A percentile compares a stretch with the other conserved stretches of the same genome.
Evolutionary conservation across 2,888 invertebrate species (phyloP).

Genomic region (Chydorus sphaericus): DNA sequence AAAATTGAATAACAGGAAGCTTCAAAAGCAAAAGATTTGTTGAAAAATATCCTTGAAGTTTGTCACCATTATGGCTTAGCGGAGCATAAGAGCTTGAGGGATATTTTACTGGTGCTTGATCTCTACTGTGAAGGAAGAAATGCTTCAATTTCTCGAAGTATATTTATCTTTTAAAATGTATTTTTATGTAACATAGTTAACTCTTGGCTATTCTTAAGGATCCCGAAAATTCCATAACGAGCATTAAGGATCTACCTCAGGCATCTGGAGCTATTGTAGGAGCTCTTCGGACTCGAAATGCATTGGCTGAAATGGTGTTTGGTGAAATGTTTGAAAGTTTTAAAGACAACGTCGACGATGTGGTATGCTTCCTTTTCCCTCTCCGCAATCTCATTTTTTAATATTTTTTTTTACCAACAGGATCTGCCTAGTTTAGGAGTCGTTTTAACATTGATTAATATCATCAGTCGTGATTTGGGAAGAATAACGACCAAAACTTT

Average conservation of each 20-base stretch:
- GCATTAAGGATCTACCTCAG: neutral
- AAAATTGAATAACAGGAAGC: neutral
- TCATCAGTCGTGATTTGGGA: neutral
- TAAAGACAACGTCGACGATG: neutral
- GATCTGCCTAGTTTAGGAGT: neutral
- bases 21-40: neutral
- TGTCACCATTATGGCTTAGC: neutral
- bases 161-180: neutral
- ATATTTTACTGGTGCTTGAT: neutral
- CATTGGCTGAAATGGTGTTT: neutral
- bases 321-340: neutral
- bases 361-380: neutral
- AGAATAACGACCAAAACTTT: neutral
- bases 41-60: neutral
- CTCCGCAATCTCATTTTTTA: neutral
- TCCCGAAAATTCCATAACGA: neutral
- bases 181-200: neutral
- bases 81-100: neutral
- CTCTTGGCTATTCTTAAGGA: neutral
- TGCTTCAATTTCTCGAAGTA: neutral
- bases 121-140: neutral
- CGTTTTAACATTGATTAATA: neutral
- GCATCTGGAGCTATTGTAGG: neutral
- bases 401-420: neutral
- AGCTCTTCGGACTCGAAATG: neutral